Evolutionary conservation across 2,113 vertebrate species (phyloP).

Genomic region (Corydoras maculifer): DNA sequence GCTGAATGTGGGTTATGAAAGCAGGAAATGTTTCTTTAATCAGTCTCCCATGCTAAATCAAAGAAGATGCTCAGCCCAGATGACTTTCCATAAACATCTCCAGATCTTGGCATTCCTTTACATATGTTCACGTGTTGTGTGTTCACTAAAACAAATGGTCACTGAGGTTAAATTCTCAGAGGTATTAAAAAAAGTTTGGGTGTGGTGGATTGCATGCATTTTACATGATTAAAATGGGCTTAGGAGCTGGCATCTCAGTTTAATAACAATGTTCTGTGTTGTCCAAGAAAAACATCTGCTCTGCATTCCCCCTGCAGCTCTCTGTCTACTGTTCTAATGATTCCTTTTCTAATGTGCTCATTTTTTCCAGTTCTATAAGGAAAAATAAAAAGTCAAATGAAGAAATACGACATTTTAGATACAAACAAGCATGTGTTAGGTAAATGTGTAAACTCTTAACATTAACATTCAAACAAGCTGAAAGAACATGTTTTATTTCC

Average conservation of each 20-base stretch:
- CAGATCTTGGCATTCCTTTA: background rate
- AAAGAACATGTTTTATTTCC: background rate
- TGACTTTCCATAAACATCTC: background rate
- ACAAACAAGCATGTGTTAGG: slow-evolving; percentile 26
- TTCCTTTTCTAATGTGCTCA: slow-evolving; percentile 32
- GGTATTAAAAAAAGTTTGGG: background rate
- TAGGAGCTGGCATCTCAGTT: slow-evolving; percentile 44
- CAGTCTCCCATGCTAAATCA: slow-evolving; percentile 10
- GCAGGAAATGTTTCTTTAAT: slow-evolving; percentile 9
- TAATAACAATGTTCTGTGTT: slow-evolving; percentile 52
- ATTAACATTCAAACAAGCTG: background rate
- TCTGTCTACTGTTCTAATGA: slow-evolving; percentile 40
- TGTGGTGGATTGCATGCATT: background rate
- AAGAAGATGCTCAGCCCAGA: background rate
- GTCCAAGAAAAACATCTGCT: slow-evolving; percentile 64
- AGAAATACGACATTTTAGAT: slow-evolving; percentile 6
- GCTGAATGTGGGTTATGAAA: slow-evolving; percentile 29
- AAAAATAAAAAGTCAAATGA: background rate
- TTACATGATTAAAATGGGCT: background rate
- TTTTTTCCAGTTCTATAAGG: slow-evolving; percentile 3
- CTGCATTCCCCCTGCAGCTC: slow-evolving; percentile 25
- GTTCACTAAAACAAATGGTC: slow-evolving; percentile 1
- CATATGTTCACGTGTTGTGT: background rate
- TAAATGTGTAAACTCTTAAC: background rate
- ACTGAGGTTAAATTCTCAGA: too few relatives aligned